Conservation (phyloP, 2,888 invertebrate genomes). For the Piscicola geometra region DNA sequence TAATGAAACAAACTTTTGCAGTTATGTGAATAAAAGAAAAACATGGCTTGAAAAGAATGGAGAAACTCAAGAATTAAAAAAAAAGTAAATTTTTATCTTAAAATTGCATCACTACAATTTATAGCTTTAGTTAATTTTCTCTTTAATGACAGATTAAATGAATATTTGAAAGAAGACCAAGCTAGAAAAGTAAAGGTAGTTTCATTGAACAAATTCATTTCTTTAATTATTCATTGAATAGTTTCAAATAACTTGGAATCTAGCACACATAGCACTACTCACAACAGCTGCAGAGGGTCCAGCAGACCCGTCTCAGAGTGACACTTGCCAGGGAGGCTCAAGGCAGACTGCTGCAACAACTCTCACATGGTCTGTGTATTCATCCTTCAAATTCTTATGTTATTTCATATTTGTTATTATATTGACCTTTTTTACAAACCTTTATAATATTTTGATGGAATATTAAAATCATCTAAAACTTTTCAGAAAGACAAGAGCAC, state of each 20-base stretch:
- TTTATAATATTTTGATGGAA: no score
- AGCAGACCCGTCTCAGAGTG: not conserved
- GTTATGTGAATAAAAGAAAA: conserved; percentile 6
- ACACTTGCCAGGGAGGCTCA: not conserved
- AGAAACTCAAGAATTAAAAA: not conserved
- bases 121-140: no score
- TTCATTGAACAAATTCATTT: no score
- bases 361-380: not conserved
- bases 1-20: not conserved
- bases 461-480: no score
- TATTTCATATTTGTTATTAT: no score
- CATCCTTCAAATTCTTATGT: no score
- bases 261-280: not conserved
- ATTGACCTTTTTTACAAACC: no score
- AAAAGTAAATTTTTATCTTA: conserved; percentile 16
- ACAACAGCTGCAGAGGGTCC: no score
- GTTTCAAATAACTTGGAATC: not conserved
- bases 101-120: no score
- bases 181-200: not conserved
- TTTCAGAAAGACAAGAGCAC: not conserved
- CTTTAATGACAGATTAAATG: not conserved
- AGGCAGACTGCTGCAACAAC: not conserved
- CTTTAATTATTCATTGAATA: not conserved
- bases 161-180: not conserved
- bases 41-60: not conserved